Evolutionary conservation across 2,797 vertebrate genomes (phyloP).

Genomic region (Benthosema pterotum): DNA sequence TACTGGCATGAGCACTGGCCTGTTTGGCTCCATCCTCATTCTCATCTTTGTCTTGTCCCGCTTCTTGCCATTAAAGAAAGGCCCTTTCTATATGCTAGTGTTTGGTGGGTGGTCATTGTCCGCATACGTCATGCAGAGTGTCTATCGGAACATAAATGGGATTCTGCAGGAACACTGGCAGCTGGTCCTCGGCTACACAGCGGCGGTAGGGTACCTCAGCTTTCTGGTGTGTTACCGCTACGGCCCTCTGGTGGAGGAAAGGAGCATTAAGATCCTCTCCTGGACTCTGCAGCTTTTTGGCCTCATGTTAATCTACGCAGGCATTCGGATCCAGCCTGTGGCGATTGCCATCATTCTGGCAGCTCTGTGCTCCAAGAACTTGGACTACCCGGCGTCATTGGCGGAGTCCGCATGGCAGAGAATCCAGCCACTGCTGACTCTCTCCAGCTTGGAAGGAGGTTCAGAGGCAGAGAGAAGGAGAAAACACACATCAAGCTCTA

Average conservation of each 20-base stretch:
- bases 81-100: conserved; percentile 89
- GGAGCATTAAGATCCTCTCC: conserved; percentile 91
- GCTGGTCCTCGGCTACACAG: conserved; percentile 86
- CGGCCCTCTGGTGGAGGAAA: conserved; percentile 90
- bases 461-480: conserved; percentile 76
- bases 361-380: conserved; percentile 87
- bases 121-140: conserved; percentile 91
- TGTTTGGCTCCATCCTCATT: conserved; percentile 90
- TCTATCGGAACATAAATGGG: conserved; percentile 87
- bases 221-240: conserved; percentile 94
- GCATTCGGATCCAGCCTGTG: conserved; percentile 89
- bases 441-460: conserved; percentile 90
- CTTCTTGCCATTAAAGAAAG: conserved; percentile 90
- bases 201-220: conserved; percentile 87
- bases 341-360: conserved; percentile 83
- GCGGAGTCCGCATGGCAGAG: conserved; percentile 56
- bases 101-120: conserved; percentile 95
- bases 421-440: too few species aligned
- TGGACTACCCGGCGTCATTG: conserved; percentile 85
- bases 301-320: conserved; percentile 86
- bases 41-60: conserved; percentile 88
- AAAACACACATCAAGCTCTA: conserved; percentile 83
- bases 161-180: conserved; percentile 91
- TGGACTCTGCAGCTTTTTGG: conserved; percentile 93
- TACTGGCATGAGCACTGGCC: conserved; percentile 89